Evolutionary conservation across 2,113 vertebrate genomes (phyloP).

Genomic region (Saccopteryx bilineata): DNA sequence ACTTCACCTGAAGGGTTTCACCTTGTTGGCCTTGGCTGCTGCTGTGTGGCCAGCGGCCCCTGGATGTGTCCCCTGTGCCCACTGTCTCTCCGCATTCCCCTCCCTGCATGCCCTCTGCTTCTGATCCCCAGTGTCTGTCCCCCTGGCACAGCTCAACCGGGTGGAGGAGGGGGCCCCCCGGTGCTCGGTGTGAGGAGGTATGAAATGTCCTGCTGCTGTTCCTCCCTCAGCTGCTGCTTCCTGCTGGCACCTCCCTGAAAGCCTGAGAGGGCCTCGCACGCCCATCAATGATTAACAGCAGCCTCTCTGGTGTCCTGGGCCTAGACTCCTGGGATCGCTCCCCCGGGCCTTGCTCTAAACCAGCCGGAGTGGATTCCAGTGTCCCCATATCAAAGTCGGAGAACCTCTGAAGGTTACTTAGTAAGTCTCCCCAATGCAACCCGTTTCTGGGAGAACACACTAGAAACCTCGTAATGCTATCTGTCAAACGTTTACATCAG

Average conservation of each 20-base stretch:
- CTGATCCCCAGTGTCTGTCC: background rate
- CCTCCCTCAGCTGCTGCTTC: background rate
- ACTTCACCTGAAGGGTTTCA: background rate
- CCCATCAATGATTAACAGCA: conserved; percentile 83
- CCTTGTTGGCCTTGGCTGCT: background rate
- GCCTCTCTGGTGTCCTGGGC: conserved; percentile 77
- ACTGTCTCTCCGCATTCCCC: background rate
- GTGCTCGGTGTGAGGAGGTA: background rate
- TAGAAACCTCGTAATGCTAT: fast-evolving
- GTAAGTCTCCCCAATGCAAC: fast-evolving
- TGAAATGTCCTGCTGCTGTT: background rate
- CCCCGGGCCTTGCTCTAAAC: background rate
- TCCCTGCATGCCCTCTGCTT: background rate
- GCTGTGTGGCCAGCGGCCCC: background rate
- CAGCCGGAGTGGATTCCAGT: background rate
- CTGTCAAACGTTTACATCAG: fast-evolving
- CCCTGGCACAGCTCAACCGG: background rate
- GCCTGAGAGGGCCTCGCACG: conserved; percentile 51
- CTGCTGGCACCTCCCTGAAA: conserved; percentile 29
- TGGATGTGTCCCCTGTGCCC: background rate
- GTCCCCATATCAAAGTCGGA: too few species aligned
- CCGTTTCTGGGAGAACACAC: fast-evolving
- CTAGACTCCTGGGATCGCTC: background rate
- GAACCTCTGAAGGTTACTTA: background rate
- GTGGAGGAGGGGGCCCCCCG: background rate